Evolutionary conservation across 2,113 vertebrate species (phyloP), one percentile per base, ranked within the genome.

Genomic region (Coreoperca whiteheadi): DNA sequence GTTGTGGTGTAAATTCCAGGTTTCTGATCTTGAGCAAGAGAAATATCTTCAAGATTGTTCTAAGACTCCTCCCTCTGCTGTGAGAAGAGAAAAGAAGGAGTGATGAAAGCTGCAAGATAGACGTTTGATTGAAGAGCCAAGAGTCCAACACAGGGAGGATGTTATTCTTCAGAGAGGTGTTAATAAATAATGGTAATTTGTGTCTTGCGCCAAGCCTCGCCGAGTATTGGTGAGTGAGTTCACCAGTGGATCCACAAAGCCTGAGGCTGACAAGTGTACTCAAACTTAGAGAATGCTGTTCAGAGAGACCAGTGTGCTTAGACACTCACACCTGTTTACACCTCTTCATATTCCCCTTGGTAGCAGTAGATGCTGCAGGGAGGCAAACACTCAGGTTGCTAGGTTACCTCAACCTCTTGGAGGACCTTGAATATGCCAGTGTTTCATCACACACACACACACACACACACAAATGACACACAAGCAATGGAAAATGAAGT

Each of bases 251-350:
- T 51, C 50, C 50, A 21, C 2, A 51, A 51, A 51, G 50, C 60
- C 56, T 14, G 1, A 63, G 30, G 59, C 37, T 82, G 32, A 68
- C 6, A 7, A 32, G 8, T 67, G 57, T 11, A 0, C 59, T 77
- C 66, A 64, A 48, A 71, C 34, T 73, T 61, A 14, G 23, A 83
- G 50, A 65, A 68, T 12, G 28, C 8, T 56, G 43, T 51, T 37
- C 30, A 46, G 6, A 63, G 41, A 84, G 78, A 32, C 28, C 50
- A n/a, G 23, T 57, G 63, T 30, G 39, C 71, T 63, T 37, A 20
- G 20, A 53, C 32, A 78, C 48, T 71, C 30, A 67, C 67, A 81
- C 87, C 56, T 93, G 91, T 94, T 94, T 94, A 92, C 93, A 79
- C 39, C 30, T 28, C 63, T 81, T 23, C 59, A 16, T 67, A 57